These are phyloP conservation scores for Escarpia spicata DNA, from an alignment of 2,888 invertebrate species.

Conservation along the genomic window DNA sequence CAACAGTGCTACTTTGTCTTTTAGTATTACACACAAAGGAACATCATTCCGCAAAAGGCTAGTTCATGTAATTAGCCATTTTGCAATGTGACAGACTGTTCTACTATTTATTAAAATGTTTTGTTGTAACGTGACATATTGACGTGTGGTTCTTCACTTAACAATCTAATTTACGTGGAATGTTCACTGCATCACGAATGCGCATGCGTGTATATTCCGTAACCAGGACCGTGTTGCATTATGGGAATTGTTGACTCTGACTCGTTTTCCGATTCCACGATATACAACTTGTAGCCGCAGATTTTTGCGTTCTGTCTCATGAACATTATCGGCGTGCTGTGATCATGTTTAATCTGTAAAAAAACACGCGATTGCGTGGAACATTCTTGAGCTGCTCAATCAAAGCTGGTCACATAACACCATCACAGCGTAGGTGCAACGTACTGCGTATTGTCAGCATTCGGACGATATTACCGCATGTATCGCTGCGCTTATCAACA, in stretches of 20 bases:
- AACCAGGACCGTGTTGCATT: not conserved
- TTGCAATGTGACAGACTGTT: not conserved
- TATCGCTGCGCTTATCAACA: not conserved
- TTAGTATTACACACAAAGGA: not conserved
- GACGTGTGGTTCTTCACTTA: not conserved
- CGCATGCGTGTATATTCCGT: not conserved
- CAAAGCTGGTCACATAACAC: not conserved
- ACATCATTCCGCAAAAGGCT: slow-evolving; percentile 4
- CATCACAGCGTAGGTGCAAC: not conserved
- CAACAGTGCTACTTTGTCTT: not conserved
- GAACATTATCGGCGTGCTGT: not conserved
- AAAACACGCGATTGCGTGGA: not conserved
- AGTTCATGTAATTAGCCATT: not conserved
- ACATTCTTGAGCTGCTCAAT: not conserved
- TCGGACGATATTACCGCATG: not conserved
- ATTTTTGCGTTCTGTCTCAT: too few species aligned
- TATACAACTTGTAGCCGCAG: too few species aligned
- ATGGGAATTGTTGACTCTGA: not conserved
- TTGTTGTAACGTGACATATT: slow-evolving; percentile 6
- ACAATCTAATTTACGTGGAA: not conserved
- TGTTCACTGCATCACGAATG: not conserved
- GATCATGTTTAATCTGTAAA: not conserved
- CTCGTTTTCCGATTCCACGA: not conserved
- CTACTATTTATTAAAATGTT: not conserved
- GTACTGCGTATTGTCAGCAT: not conserved